phyloP scores from a whole-genome alignment of 2,797 vertebrate species.

The Pangasius sanitwongsei region DNA sequence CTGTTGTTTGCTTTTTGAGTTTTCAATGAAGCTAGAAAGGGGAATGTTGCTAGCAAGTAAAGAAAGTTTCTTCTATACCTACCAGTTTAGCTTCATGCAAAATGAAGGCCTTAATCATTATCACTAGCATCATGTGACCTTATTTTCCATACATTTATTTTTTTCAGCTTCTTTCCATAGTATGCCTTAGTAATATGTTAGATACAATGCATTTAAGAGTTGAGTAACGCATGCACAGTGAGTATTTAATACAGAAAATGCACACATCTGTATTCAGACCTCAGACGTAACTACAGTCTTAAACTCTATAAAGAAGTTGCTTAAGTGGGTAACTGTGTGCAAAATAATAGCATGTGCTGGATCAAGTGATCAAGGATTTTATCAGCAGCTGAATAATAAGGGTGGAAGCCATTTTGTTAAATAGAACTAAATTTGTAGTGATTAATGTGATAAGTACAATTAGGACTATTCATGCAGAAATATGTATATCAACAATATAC shows the following conservation, averaged over 20 bases:
- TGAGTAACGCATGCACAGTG: not conserved
- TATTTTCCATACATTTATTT: not conserved
- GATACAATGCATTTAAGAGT: not conserved
- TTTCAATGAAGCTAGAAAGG: not conserved
- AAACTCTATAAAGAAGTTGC: not conserved
- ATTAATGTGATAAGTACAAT: not conserved
- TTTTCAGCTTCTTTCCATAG: not conserved
- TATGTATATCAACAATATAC: not conserved
- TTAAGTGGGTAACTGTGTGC: not conserved
- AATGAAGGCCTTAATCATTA: not conserved
- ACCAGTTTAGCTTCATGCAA: not conserved
- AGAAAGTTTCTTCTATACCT: not conserved
- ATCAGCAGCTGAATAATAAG: not conserved
- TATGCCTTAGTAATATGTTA: not conserved
- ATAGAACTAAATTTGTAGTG: too few species aligned
- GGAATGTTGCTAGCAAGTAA: not conserved
- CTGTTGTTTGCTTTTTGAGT: not conserved
- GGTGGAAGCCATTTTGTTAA: too few species aligned
- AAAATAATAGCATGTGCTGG: not conserved
- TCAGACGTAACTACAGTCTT: not conserved
- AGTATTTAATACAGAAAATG: not conserved
- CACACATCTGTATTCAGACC: not conserved
- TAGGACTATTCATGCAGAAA: not conserved
- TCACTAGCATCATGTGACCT: not conserved
- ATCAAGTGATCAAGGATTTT: not conserved